Evolutionary conservation across 2,888 invertebrate species (phyloP).

Genomic region (Panopea generosa): DNA sequence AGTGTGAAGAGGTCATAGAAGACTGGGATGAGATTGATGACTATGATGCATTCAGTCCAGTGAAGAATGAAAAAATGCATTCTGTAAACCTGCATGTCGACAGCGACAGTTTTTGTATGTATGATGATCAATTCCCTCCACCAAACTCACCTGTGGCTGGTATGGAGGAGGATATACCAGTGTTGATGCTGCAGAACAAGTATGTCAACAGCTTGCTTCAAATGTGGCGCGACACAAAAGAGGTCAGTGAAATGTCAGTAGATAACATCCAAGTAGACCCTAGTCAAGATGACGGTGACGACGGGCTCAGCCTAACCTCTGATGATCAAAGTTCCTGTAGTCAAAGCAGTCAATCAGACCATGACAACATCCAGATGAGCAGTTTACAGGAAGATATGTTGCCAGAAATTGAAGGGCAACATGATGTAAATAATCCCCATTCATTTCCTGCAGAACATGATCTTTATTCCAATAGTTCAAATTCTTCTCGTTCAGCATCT

Average conservation of each 20-base stretch:
- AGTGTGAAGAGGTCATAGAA: constrained; percentile 56
- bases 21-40: constrained; percentile 51
- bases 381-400: too few relatives aligned
- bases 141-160: constrained; percentile 24
- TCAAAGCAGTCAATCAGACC: background rate
- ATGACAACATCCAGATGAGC: too few relatives aligned
- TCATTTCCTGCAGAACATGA: too few relatives aligned
- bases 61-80: constrained; percentile 21
- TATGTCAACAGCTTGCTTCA: constrained; percentile 42
- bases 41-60: background rate
- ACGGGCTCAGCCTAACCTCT: constrained; percentile 17
- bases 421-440: too few relatives aligned
- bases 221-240: constrained; percentile 39
- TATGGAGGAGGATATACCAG: constrained; percentile 7
- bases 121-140: constrained; percentile 27
- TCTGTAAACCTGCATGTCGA: background rate
- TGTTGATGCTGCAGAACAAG: constrained; percentile 13
- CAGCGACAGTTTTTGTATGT: constrained; percentile 15
- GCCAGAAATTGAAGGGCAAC: too few relatives aligned
- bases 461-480: too few relatives aligned
- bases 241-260: constrained; percentile 9
- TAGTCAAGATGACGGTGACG: constrained; percentile 19
- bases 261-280: constrained; percentile 24
- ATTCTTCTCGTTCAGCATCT: constrained; percentile 30
- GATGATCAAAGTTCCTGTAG: constrained; percentile 8